phyloP scores from a whole-genome alignment of 2,888 invertebrate species.

The Patella depressa region DNA sequence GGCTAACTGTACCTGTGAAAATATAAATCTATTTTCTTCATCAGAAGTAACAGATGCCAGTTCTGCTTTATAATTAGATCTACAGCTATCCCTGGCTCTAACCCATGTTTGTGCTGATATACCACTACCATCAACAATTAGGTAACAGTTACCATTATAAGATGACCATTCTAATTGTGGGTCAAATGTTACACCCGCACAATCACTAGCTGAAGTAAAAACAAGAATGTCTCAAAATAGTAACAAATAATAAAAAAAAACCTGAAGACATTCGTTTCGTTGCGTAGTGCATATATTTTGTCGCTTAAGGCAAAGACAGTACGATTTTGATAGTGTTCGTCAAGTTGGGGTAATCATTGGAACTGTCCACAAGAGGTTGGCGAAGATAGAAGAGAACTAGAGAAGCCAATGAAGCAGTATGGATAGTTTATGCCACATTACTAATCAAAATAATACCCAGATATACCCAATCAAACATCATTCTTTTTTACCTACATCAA shows the following conservation, averaged over 20 bases:
- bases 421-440: no score
- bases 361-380: no score
- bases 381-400: no score
- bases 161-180: neutral
- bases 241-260: no score
- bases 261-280: no score
- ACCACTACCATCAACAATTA: constrained; percentile 39
- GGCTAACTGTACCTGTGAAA: constrained; percentile 3
- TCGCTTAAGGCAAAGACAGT: constrained; percentile 20
- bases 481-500: no score
- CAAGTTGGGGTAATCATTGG: no score
- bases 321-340: constrained; percentile 15
- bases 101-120: constrained; percentile 45
- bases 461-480: no score
- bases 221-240: no score
- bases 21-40: constrained; percentile 49
- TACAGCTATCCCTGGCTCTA: constrained; percentile 43
- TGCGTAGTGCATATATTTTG: neutral
- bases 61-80: constrained; percentile 38
- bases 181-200: neutral
- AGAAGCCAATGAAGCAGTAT: no score
- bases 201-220: constrained; percentile 9
- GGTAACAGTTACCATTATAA: constrained; percentile 41
- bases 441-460: no score
- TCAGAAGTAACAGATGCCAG: constrained; percentile 47